These are phyloP conservation scores for Holotrichia oblita DNA, from an alignment of 1,140 invertebrate genomes.

Conservation along the genomic window DNA sequence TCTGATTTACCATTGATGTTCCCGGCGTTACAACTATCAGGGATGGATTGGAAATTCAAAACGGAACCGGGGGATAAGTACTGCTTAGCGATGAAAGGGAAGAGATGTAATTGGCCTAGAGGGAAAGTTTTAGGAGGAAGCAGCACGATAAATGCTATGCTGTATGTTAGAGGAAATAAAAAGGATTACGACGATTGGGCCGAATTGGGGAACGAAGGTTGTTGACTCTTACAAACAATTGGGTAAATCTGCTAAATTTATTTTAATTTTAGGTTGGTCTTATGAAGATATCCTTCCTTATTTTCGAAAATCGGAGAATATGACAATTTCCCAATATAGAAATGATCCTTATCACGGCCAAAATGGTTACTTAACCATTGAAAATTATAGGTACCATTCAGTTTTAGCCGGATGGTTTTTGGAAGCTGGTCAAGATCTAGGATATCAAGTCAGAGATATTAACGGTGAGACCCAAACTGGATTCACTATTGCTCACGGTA, in stretches of 20 bases:
- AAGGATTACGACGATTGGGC: slow-evolving; percentile 88
- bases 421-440: slow-evolving; percentile 73
- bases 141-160: slow-evolving; percentile 87
- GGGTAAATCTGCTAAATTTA: too few relatives aligned
- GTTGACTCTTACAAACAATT: too few relatives aligned
- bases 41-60: slow-evolving; percentile 82
- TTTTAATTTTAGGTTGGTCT: slow-evolving; percentile 71
- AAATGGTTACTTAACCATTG: slow-evolving; percentile 74
- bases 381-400: slow-evolving; percentile 71
- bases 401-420: slow-evolving; percentile 73
- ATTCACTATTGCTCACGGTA: slow-evolving; percentile 77
- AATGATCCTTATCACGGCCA: slow-evolving; percentile 74
- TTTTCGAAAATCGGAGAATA: slow-evolving; percentile 80
- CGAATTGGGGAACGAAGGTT: slow-evolving; percentile 67
- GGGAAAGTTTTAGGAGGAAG: slow-evolving; percentile 85
- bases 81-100: slow-evolving; percentile 70
- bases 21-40: slow-evolving; percentile 75
- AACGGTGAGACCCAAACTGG: slow-evolving; percentile 81
- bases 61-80: slow-evolving; percentile 75
- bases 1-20: slow-evolving; percentile 80
- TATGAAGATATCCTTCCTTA: slow-evolving; percentile 84
- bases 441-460: slow-evolving; percentile 75
- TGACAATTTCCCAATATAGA: slow-evolving; percentile 66
- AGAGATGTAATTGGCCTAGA: slow-evolving; percentile 75
- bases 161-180: slow-evolving; percentile 86